phyloP scores from a whole-genome alignment of 2,113 vertebrate species.

The Pangasianodon hypophthalmus region DNA sequence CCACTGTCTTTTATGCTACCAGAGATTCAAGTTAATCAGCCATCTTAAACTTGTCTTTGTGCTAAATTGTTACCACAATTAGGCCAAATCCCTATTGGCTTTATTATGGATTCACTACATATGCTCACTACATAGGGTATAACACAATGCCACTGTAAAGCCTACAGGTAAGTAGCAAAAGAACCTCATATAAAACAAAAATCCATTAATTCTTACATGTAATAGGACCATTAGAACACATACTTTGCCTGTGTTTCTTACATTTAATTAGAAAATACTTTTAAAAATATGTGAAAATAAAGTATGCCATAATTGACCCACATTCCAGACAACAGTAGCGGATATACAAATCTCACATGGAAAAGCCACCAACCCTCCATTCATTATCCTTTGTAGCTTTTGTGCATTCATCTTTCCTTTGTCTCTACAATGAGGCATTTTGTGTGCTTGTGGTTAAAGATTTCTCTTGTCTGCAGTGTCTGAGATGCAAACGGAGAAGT shows the following conservation, averaged over 20 bases:
- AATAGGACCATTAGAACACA: not conserved
- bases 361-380: not conserved
- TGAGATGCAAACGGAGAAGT: constrained; percentile 33
- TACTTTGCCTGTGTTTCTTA: not conserved
- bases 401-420: not conserved
- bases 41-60: not conserved
- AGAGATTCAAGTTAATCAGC: not conserved
- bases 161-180: not conserved
- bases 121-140: not conserved
- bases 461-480: constrained; percentile 17
- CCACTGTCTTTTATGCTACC: not conserved
- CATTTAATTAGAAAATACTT: not conserved
- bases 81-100: not conserved
- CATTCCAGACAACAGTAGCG: not conserved
- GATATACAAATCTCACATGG: not conserved
- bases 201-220: not conserved
- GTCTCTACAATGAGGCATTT: constrained; percentile 8
- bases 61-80: not conserved
- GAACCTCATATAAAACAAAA: not conserved
- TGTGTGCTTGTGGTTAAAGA: constrained; percentile 11
- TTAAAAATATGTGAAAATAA: not conserved
- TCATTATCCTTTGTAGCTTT: constrained; percentile 6
- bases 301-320: not conserved
- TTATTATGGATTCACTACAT: not conserved
- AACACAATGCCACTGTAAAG: not conserved